Percentiles rank a stretch among this genome's conserved stretches.
Conservation (phyloP, 2,797 vertebrate genomes). For the Pteronotus mesoamericanus region DNA sequence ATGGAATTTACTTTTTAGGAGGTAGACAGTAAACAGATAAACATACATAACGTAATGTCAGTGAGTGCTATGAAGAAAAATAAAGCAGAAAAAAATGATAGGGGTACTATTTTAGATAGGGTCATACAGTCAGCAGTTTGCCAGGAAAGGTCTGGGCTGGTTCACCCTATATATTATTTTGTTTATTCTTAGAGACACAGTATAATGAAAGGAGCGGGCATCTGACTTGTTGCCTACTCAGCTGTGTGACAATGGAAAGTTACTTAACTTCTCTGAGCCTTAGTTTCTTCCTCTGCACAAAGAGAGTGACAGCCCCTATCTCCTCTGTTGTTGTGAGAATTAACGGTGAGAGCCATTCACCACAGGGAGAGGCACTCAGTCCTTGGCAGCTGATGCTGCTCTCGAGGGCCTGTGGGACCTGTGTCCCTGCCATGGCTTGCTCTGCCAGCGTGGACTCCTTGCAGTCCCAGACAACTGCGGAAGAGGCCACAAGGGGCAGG, state of each 20-base stretch:
- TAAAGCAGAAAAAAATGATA: neutral
- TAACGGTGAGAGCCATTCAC: neutral
- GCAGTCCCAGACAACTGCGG: neutral
- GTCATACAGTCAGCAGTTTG: neutral
- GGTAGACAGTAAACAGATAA: neutral
- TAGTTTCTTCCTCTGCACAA: conserved; percentile 37
- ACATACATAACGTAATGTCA: neutral
- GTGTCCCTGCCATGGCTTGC: neutral
- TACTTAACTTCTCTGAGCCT: conserved; percentile 1
- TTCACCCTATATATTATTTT: neutral
- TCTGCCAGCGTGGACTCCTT: neutral
- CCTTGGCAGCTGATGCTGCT: neutral
- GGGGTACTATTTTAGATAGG: neutral
- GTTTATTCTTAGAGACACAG: neutral
- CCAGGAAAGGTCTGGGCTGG: neutral
- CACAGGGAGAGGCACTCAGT: neutral
- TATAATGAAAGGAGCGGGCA: neutral
- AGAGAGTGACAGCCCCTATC: neutral
- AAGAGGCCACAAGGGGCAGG: neutral
- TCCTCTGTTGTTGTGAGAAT: neutral
- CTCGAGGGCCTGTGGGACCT: neutral
- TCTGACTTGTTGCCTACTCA: neutral
- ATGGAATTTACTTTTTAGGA: neutral
- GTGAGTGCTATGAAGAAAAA: neutral
- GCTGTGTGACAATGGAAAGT: neutral